Evolutionary conservation across 2,113 vertebrate genomes (phyloP), one percentile per base, ranked within the genome.

Genomic region (Neomonachus schauinslandi): DNA sequence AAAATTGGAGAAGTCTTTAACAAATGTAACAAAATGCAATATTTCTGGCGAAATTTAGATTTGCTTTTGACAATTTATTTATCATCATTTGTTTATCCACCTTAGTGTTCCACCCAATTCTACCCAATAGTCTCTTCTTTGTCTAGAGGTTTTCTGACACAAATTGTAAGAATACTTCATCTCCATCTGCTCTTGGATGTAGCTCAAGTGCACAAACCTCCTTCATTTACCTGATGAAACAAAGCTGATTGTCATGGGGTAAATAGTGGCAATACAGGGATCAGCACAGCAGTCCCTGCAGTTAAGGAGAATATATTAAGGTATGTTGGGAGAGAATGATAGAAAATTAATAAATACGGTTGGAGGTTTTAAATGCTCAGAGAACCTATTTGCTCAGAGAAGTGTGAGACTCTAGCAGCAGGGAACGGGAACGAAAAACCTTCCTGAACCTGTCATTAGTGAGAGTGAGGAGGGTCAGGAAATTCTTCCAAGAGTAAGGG

Each of bases 51-150:
- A 94, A 51, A 18, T 72, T 11, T 89, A 24, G n/a, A 36, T 36
- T 94, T 94, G 33, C 14, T 92, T 86, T 89, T 82, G 65, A 55
- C 28, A 59, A 33, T 80, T 36, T 93, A 57, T 80, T 96, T 59
- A 76, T 87, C 10, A 65, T 74, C 10, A 22, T 51, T 55, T 88
- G n/a, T 57, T 76, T 76, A 63, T 16, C 31, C 42, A 22, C 49
- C 80, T 85, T 59, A 31, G 49, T 76, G 13, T n/a, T 89, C 28
- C 59, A 71, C 2, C 3, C 6, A 76, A 5, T 63, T 53, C 49
- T 76, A 9, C 71, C 22, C 76, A 63, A 55, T 57, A 15, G 7
- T 69, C 57, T 84, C 18, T 63, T 51, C 69, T 55, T 86, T 42
- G 39, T 71, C 53, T 36, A 57, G 16, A 95, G 16, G 9, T 57